phyloP scores from a whole-genome alignment of 2,113 vertebrate genomes.

The Erythrolamprus reginae region DNA sequence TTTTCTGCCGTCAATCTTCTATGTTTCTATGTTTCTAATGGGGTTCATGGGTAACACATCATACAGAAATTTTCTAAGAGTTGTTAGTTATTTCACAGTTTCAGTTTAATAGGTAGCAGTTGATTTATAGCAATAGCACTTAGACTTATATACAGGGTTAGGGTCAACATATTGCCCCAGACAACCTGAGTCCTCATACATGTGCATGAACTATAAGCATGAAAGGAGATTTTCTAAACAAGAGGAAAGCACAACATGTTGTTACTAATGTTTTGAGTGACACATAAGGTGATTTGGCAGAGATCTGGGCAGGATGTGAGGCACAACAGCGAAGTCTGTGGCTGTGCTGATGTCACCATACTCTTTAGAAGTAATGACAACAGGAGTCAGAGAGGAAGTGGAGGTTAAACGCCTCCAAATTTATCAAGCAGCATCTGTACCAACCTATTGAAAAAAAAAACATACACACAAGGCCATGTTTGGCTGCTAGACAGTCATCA shows the following conservation, averaged over 20 bases:
- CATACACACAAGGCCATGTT: neutral
- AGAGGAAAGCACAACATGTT: neutral
- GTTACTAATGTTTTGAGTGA: constrained; percentile 28
- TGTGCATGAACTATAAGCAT: neutral
- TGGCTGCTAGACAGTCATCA: neutral
- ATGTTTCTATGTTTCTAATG: too few species aligned
- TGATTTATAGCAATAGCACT: neutral
- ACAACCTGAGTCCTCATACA: too few species aligned
- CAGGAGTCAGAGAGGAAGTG: constrained; percentile 40
- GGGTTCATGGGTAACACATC: fast-evolving
- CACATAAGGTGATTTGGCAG: neutral
- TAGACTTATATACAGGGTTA: too few species aligned
- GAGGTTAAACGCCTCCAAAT: constrained; percentile 33
- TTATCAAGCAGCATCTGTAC: constrained; percentile 33
- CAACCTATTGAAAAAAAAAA: constrained; percentile 43
- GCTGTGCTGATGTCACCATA: constrained; percentile 48
- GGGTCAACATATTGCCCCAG: too few species aligned
- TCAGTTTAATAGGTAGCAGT: neutral
- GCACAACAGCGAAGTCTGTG: neutral
- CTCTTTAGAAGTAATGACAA: constrained; percentile 1
- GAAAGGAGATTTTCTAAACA: neutral
- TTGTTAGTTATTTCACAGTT: constrained; percentile 14
- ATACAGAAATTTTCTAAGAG: neutral
- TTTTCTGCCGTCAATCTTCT: too few species aligned
- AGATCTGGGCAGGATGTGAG: constrained; percentile 35